phyloP scores from a whole-genome alignment of 2,888 invertebrate genomes.

The Chalcosyrphus nemorum region DNA sequence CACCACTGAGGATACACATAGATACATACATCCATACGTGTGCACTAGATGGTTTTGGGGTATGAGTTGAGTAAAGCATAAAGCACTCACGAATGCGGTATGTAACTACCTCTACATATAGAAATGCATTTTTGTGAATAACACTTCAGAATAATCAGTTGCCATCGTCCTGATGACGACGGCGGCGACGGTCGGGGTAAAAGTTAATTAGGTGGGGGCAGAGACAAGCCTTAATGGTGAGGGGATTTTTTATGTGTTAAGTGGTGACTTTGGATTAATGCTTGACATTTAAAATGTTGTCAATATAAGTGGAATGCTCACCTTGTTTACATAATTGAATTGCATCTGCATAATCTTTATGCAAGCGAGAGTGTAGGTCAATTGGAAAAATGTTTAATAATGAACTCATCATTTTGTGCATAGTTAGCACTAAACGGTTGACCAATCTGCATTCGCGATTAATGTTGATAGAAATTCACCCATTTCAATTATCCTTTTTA shows the following conservation, averaged over 20 bases:
- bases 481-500: not conserved
- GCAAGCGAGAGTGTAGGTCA: conserved; percentile 48
- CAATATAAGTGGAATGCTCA: conserved; percentile 70
- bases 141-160: conserved; percentile 66
- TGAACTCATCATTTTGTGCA: not conserved
- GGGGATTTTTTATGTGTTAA: conserved; percentile 56
- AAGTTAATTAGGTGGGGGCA: conserved; percentile 61
- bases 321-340: conserved; percentile 70
- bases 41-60: no score
- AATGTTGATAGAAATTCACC: conserved; percentile 1
- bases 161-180: conserved; percentile 11
- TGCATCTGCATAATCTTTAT: conserved; percentile 46
- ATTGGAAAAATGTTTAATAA: conserved; percentile 55
- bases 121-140: conserved; percentile 64
- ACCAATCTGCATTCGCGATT: conserved; percentile 17
- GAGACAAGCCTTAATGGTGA: conserved; percentile 34
- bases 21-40: no score
- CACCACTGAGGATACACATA: conserved; percentile 32
- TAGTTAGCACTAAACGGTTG: conserved; percentile 38
- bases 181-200: conserved; percentile 24
- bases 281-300: conserved; percentile 72
- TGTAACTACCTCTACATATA: conserved; percentile 30
- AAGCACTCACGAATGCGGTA: conserved; percentile 41
- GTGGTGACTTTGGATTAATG: conserved; percentile 65
- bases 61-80: no score